Evolutionary conservation across 2,113 vertebrate genomes (phyloP).

Genomic region (Poeciliopsis turrubarensis): DNA sequence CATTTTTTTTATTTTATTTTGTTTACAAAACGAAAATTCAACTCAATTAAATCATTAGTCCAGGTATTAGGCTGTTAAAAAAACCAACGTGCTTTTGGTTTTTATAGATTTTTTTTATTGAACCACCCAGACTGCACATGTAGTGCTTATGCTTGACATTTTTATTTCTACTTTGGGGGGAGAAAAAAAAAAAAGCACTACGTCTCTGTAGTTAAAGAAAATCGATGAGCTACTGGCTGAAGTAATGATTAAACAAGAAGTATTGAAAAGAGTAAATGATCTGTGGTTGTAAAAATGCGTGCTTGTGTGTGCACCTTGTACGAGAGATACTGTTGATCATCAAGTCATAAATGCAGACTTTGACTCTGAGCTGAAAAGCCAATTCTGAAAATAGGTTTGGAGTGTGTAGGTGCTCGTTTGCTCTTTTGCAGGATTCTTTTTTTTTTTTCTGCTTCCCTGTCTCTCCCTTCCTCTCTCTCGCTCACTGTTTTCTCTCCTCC

Average conservation of each 20-base stretch:
- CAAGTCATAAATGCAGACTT: conserved; percentile 66
- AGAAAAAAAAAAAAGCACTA: background rate
- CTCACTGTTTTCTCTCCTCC: conserved; percentile 11
- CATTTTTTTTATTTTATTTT: too few relatives aligned
- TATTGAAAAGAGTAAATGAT: conserved; percentile 17
- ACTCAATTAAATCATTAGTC: too few relatives aligned
- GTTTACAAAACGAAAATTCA: too few relatives aligned
- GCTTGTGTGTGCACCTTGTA: background rate
- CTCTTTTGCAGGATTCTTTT: background rate
- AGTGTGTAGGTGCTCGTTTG: conserved; percentile 11
- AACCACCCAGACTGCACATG: background rate
- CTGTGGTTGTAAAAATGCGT: conserved; percentile 1
- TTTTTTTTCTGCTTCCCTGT: conserved; percentile 9
- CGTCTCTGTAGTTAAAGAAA: background rate
- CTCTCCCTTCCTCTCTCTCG: conserved; percentile 1
- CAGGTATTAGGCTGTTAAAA: too few relatives aligned
- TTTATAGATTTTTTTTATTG: background rate
- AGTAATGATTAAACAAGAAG: conserved; percentile 44
- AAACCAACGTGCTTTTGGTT: background rate
- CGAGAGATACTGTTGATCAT: background rate
- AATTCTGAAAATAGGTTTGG: background rate
- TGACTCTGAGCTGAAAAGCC: conserved; percentile 39
- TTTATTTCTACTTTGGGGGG: background rate
- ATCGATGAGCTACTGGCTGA: background rate
- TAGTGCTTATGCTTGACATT: background rate